A percentile compares a stretch with the other conserved stretches of the same genome.
phyloP scores from a whole-genome alignment of 2,113 vertebrate species.

The Crotalus helleri region DNA sequence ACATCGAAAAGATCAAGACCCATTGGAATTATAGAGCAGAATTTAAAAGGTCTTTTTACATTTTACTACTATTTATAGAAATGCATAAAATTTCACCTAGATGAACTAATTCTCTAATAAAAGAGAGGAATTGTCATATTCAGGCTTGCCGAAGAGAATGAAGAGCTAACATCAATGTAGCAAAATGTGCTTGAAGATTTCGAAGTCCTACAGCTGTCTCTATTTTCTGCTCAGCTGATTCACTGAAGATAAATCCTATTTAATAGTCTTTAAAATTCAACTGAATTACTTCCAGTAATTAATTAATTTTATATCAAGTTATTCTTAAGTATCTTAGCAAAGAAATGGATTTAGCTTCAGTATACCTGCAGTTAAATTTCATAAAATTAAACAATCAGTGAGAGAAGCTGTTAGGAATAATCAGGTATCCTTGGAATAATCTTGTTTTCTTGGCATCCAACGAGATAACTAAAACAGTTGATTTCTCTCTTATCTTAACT shows the following conservation, averaged over 20 bases:
- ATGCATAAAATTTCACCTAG: neutral
- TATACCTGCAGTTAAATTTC: neutral
- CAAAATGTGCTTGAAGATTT: neutral
- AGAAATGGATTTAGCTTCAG: neutral
- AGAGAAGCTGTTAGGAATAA: neutral
- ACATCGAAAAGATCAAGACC: neutral
- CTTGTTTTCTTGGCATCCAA: neutral
- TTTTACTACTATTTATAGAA: neutral
- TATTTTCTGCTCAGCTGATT: neutral
- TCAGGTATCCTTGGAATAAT: neutral
- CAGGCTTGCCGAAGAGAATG: neutral
- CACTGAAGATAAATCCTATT: neutral
- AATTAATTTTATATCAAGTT: neutral
- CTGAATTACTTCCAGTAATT: neutral
- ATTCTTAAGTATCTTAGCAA: neutral
- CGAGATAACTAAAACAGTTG: neutral
- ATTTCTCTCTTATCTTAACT: neutral
- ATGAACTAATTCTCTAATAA: neutral
- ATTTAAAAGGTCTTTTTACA: neutral
- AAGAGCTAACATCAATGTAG: neutral
- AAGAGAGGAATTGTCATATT: neutral
- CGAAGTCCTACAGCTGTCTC: neutral
- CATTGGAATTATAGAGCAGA: neutral
- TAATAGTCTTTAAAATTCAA: neutral
- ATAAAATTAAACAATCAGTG: neutral